phyloP scores from a whole-genome alignment of 2,797 vertebrate genomes.

The Jordanella pulchra region DNA sequence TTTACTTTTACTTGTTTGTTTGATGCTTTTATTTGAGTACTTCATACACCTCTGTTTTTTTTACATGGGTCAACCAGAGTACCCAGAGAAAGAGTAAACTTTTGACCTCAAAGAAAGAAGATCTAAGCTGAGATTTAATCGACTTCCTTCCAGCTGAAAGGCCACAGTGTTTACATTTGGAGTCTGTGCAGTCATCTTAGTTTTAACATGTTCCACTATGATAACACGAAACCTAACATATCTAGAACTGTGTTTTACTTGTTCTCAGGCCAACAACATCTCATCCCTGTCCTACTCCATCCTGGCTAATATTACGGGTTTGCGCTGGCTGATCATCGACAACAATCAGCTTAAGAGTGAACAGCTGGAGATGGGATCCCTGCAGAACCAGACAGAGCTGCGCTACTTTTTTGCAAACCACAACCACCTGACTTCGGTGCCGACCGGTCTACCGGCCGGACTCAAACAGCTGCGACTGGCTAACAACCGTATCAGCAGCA shows the following conservation, averaged over 20 bases:
- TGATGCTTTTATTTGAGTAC: too few relatives aligned
- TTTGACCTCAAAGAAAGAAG: not conserved
- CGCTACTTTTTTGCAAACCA: slow-evolving; percentile 78
- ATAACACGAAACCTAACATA: not conserved
- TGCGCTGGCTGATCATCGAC: slow-evolving; percentile 83
- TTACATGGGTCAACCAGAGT: not conserved
- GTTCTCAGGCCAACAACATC: slow-evolving; percentile 76
- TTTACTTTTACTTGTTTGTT: too few relatives aligned
- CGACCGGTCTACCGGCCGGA: slow-evolving; percentile 67
- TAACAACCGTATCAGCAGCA: slow-evolving; percentile 76
- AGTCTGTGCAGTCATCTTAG: not conserved
- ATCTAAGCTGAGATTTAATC: not conserved
- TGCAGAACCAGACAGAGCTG: slow-evolving; percentile 72
- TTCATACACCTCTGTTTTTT: too few relatives aligned
- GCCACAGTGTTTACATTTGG: not conserved
- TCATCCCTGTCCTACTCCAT: slow-evolving; percentile 54
- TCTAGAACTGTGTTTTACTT: not conserved
- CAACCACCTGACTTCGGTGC: slow-evolving; percentile 76
- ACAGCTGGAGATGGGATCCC: slow-evolving; percentile 40
- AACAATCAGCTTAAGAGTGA: slow-evolving; percentile 73
- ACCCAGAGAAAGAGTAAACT: not conserved
- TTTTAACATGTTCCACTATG: not conserved
- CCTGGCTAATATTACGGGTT: slow-evolving; percentile 67
- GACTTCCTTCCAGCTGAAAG: not conserved
- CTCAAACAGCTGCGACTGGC: slow-evolving; percentile 80